A percentile compares a stretch with the other conserved stretches of the same genome.
These are phyloP conservation scores for Sebastiscus tertius DNA, from an alignment of 2,797 vertebrate genomes.

Conservation along the genomic window DNA sequence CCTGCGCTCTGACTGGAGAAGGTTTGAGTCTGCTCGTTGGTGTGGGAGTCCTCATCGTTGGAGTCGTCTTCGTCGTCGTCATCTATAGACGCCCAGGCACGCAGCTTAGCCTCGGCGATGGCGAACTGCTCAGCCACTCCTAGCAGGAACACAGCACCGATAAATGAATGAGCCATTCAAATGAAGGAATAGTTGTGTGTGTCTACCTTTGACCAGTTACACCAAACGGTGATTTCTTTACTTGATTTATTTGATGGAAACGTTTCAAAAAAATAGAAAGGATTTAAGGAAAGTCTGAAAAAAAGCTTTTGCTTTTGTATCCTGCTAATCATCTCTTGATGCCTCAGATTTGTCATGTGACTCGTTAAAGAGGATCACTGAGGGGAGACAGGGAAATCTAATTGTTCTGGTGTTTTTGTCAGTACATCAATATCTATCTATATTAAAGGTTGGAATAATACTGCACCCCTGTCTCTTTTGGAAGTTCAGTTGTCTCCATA, in stretches of 20 bases:
- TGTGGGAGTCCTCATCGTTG: slow-evolving; percentile 87
- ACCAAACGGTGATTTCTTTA: not conserved
- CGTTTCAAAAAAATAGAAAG: not conserved
- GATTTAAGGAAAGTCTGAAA: not conserved
- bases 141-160: slow-evolving; percentile 49
- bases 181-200: not conserved
- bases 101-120: slow-evolving; percentile 96
- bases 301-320: not conserved
- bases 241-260: not conserved
- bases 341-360: not conserved
- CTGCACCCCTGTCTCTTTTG: not conserved
- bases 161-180: not conserved
- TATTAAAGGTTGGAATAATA: not conserved
- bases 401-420: not conserved
- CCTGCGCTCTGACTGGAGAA: slow-evolving; percentile 74
- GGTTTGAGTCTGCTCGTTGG: slow-evolving; percentile 30
- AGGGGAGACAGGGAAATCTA: not conserved
- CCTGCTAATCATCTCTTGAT: not conserved
- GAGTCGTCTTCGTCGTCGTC: slow-evolving; percentile 89
- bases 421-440: not conserved
- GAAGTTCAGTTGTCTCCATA: not conserved
- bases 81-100: slow-evolving; percentile 96
- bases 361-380: not conserved
- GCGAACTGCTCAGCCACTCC: slow-evolving; percentile 97
- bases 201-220: not conserved